phyloP scores from a whole-genome alignment of 2,797 vertebrate genomes.

The Aphelocoma californica region DNA sequence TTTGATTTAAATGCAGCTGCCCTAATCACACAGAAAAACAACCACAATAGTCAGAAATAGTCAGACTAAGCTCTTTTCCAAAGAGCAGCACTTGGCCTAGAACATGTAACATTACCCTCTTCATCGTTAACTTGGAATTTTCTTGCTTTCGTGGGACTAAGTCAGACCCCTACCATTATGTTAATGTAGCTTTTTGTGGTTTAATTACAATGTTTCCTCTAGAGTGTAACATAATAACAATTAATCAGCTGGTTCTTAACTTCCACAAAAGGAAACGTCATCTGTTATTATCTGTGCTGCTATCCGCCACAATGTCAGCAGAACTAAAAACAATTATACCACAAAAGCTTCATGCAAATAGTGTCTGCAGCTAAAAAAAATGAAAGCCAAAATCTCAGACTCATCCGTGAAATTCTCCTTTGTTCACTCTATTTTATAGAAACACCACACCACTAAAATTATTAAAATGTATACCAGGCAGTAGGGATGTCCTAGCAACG shows the following conservation, averaged over 20 bases:
- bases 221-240: constrained; percentile 48
- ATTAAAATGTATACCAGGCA: not conserved
- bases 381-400: not conserved
- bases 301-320: constrained; percentile 25
- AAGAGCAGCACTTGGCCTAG: constrained; percentile 3
- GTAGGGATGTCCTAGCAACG: not conserved
- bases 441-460: not conserved
- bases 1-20: not conserved
- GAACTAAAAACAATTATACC: constrained; percentile 17
- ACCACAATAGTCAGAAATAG: not conserved
- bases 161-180: constrained; percentile 48
- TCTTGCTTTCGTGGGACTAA: constrained; percentile 44
- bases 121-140: constrained; percentile 41
- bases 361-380: not conserved
- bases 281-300: constrained; percentile 40
- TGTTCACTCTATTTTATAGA: not conserved
- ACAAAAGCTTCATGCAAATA: constrained; percentile 18
- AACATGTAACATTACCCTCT: not conserved
- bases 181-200: constrained; percentile 47
- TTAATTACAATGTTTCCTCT: constrained; percentile 61
- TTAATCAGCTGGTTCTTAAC: constrained; percentile 57
- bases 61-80: not conserved
- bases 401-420: not conserved
- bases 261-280: constrained; percentile 54
- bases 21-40: not conserved